Base-by-base conservation (phyloP, 2,888 invertebrate species). In the Gerris lacustris region DNA sequence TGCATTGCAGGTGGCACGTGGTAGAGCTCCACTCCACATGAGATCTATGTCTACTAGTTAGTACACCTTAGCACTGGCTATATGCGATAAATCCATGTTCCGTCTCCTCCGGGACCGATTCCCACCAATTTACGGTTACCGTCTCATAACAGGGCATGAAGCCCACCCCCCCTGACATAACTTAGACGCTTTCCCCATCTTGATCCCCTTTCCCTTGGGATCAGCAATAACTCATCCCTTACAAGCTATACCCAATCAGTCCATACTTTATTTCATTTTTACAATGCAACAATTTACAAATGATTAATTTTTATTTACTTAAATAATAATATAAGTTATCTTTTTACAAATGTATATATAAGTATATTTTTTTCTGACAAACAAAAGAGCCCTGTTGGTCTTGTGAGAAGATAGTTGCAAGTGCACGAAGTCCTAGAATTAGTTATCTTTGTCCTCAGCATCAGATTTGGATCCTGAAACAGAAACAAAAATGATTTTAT, bases 221-320 rank as follows among this genome's bases (percentile, higher is more conserved):
- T 55, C 55, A 55, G 15, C 55, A 55, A 55, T 55, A 55, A 55
- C 15, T 55, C 55, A 55, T 55, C 55, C 55, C 55, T 15, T 11
- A 55, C 55, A 55, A 55, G 15, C 55, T 15, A 55, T 55, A 55
- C 55, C 55, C 55, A 55, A 55, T 55, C 55, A 55, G 55, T 55
- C 55, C 55, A 55, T 55, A 55, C 55, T 55, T 55, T 55, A 55
- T 55, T 55, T 55, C 55, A 55, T 55, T 55, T 55, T 55, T 55
- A 55, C 55, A 55, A 55, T 55, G 15, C 55, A 55, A 55, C 55
- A 55, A 55, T 55, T 9, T 55, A 55, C 55, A 55, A 55, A 55
- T 55, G 15, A 55, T 55, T 55, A 55, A 11, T 55, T 55, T 55
- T 55, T 55, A 55, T 55, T 55, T 55, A 11, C 15, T 55, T 55